A percentile compares a stretch with the other conserved stretches of the same genome.
Conservation (phyloP, 2,113 vertebrate genomes). For the Centropristis striata region DNA sequence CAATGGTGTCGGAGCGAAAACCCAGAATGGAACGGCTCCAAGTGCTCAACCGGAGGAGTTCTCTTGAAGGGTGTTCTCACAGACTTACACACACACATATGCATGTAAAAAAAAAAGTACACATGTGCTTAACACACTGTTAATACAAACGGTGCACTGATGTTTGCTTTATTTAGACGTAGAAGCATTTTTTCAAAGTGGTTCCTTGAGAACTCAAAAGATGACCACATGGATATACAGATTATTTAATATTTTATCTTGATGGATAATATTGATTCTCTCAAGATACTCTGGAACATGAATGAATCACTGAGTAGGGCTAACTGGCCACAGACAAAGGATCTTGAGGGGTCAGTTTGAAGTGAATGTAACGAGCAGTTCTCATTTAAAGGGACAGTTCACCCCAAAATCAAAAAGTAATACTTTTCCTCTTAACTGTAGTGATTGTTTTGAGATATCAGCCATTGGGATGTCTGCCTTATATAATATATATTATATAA, state of each 20-base stretch:
- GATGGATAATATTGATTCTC: not conserved
- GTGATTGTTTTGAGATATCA: too few species aligned
- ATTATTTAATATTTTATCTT: not conserved
- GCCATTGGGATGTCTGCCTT: too few species aligned
- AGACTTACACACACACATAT: conserved; percentile 14
- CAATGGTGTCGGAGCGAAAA: conserved; percentile 73
- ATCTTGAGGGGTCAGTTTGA: too few species aligned
- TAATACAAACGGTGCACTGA: conserved; percentile 25
- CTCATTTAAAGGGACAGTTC: not conserved
- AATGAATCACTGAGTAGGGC: not conserved
- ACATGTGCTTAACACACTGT: conserved; percentile 21
- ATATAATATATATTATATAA: too few species aligned
- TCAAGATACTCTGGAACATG: not conserved
- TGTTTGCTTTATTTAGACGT: conserved; percentile 15
- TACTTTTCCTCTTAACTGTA: too few species aligned
- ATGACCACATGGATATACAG: not conserved
- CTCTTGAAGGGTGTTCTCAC: conserved; percentile 78
- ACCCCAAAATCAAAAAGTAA: too few species aligned
- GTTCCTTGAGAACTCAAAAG: not conserved
- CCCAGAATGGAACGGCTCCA: conserved; percentile 81
- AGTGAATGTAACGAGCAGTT: not conserved
- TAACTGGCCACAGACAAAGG: too few species aligned
- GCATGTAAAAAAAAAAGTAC: conserved; percentile 26
- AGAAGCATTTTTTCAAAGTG: not conserved
- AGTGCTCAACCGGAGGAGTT: conserved; percentile 86